phyloP scores from a whole-genome alignment of 2,797 vertebrate genomes.

The Gadopsis bispinosus region DNA sequence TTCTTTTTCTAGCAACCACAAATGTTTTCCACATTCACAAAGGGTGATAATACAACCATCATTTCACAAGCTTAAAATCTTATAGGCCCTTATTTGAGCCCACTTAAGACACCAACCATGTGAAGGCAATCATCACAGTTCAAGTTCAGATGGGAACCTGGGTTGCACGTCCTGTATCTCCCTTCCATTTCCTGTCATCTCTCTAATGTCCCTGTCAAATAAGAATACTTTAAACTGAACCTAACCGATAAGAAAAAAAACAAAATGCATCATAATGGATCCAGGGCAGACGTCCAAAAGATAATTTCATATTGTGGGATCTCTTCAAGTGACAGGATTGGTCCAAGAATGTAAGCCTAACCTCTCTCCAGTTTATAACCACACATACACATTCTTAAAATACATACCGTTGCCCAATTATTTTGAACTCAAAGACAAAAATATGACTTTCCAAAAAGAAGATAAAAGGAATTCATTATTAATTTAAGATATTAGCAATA shows the following conservation, averaged over 20 bases:
- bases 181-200: neutral
- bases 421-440: slow-evolving; percentile 11
- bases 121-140: neutral
- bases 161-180: neutral
- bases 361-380: neutral
- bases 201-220: neutral
- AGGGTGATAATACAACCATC: neutral
- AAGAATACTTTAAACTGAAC: neutral
- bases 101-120: neutral
- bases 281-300: neutral
- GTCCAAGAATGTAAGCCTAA: slow-evolving; percentile 33
- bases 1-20: neutral
- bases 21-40: neutral
- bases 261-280: neutral
- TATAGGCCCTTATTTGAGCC: neutral
- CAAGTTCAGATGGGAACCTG: neutral
- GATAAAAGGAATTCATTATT: slow-evolving; percentile 10
- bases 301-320: slow-evolving; percentile 50
- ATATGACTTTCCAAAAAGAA: neutral
- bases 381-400: neutral
- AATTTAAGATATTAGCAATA: slow-evolving; percentile 13
- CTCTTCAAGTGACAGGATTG: slow-evolving; percentile 37
- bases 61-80: neutral
- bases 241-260: neutral
- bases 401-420: neutral